Conservation (phyloP, 2,113 vertebrate species). For the Pithys albifrons region DNA sequence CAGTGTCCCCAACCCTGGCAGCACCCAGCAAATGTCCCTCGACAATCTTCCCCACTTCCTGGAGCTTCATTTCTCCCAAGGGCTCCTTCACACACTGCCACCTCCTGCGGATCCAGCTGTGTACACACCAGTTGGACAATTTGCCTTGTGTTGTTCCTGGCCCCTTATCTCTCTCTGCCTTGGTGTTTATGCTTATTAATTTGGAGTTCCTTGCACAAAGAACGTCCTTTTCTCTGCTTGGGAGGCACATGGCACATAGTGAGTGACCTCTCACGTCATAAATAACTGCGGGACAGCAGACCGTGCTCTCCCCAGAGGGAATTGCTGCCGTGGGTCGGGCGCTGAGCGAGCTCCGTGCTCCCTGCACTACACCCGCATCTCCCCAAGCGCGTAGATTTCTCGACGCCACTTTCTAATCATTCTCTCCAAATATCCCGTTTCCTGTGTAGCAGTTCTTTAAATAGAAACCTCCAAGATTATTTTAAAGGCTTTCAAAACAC, state of each 20-base stretch:
- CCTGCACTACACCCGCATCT: fast-evolving
- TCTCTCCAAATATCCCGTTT: neutral
- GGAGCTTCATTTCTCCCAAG: neutral
- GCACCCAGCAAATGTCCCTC: neutral
- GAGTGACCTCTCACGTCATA: neutral
- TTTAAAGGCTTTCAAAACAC: constrained; percentile 13
- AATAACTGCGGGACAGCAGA: neutral
- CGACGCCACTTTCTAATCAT: neutral
- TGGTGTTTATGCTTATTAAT: neutral
- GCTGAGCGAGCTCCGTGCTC: neutral
- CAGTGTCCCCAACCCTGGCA: neutral
- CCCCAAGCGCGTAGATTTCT: fast-evolving
- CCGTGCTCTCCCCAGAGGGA: neutral
- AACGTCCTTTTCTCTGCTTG: neutral
- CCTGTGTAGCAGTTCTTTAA: neutral
- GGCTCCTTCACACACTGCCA: neutral
- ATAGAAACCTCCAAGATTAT: neutral
- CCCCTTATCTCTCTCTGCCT: neutral
- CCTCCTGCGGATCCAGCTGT: neutral
- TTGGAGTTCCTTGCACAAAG: neutral
- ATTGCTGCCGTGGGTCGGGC: neutral
- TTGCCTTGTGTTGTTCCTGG: neutral
- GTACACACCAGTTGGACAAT: neutral
- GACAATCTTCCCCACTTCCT: neutral
- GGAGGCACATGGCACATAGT: neutral